Conservation (phyloP, 2,888 invertebrate species). For the Drosophila mayaguana region DNA sequence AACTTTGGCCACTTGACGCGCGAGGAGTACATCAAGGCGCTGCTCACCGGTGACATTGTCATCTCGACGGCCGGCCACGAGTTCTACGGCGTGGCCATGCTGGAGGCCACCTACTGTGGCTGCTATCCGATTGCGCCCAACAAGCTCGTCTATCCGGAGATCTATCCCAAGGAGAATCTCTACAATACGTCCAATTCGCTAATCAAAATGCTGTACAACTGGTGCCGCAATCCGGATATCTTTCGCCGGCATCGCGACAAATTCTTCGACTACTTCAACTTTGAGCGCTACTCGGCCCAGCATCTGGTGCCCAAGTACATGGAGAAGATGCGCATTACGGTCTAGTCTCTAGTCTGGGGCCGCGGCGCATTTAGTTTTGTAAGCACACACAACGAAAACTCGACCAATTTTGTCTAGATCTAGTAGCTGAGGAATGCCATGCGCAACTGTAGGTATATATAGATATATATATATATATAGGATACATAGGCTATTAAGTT, state of each 20-base stretch:
- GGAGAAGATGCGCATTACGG: conserved; percentile 81
- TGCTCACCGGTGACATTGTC: conserved; percentile 88
- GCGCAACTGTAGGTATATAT: background rate
- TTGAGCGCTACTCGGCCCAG: conserved; percentile 84
- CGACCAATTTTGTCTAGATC: conserved; percentile 52
- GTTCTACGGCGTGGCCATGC: conserved; percentile 91
- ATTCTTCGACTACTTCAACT: conserved; percentile 83
- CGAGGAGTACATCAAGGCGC: conserved; percentile 87
- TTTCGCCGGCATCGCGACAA: conserved; percentile 83
- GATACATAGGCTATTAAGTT: background rate
- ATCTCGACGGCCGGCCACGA: conserved; percentile 91
- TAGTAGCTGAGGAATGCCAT: conserved; percentile 1
- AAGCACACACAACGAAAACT: conserved; percentile 36
- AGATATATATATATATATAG: background rate
- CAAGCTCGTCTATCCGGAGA: conserved; percentile 90
- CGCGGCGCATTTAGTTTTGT: conserved; percentile 63
- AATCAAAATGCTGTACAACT: conserved; percentile 86
- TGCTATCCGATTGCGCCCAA: conserved; percentile 90
- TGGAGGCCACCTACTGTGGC: conserved; percentile 89
- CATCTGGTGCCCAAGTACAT: conserved; percentile 84
- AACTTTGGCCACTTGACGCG: conserved; percentile 88
- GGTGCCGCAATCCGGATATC: conserved; percentile 85
- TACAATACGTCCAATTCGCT: conserved; percentile 87
- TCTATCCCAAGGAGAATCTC: conserved; percentile 88
- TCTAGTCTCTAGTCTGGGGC: background rate